phyloP scores from a whole-genome alignment of 2,113 vertebrate species.

The Lamprotornis superbus region DNA sequence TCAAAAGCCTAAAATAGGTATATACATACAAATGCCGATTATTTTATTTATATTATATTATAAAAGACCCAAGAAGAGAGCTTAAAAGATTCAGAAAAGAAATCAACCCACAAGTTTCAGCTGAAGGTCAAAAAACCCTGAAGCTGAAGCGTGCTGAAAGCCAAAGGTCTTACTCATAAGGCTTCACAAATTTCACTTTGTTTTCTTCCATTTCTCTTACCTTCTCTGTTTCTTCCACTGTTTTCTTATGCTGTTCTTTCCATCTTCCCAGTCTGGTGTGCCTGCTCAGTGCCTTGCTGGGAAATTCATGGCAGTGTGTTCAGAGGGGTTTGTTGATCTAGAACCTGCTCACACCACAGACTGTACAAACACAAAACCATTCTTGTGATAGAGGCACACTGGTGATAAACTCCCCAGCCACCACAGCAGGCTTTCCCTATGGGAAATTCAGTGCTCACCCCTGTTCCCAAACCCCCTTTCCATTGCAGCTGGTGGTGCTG shows the following conservation, averaged over 20 bases:
- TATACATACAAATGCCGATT: background rate
- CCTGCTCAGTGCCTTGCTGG: background rate
- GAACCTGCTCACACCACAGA: background rate
- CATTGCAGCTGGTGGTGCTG: rapidly evolving
- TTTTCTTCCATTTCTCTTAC: constrained; percentile 13
- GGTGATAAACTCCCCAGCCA: background rate
- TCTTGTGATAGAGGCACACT: background rate
- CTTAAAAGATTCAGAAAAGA: background rate
- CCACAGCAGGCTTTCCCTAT: background rate
- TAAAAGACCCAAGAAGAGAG: background rate
- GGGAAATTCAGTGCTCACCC: background rate
- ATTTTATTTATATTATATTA: background rate
- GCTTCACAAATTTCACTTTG: background rate
- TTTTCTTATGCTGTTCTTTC: background rate
- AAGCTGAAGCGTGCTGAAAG: background rate
- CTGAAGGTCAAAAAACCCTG: background rate
- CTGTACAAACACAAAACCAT: background rate
- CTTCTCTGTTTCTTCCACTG: background rate
- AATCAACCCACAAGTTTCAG: background rate
- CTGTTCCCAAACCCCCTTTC: background rate
- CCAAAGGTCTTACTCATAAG: background rate
- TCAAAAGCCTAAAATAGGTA: background rate
- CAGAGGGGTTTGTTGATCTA: background rate
- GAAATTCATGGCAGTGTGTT: background rate
- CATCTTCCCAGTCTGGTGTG: rapidly evolving